These are phyloP conservation scores for Siniperca scherzeri DNA, from an alignment of 2,797 vertebrate genomes.

Conservation along the genomic window DNA sequence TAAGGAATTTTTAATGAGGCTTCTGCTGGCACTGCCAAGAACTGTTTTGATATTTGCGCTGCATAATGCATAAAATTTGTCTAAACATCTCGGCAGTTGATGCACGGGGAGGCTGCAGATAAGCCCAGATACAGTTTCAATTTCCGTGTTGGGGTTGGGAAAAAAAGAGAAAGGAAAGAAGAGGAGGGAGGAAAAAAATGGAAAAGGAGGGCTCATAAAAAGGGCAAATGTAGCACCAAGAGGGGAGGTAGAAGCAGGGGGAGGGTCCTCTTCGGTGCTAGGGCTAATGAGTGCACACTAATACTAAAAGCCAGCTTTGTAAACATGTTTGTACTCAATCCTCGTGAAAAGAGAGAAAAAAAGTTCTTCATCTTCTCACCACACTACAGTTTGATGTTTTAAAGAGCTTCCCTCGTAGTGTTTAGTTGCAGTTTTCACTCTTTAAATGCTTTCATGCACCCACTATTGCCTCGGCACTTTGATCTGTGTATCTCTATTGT, in stretches of 20 bases:
- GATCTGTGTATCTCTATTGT: conserved; percentile 87
- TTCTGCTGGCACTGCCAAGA: conserved; percentile 92
- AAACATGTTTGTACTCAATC: conserved; percentile 65
- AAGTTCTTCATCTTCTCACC: conserved; percentile 76
- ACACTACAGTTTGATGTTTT: conserved; percentile 77
- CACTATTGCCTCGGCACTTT: conserved; percentile 83
- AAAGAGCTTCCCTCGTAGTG: conserved; percentile 80
- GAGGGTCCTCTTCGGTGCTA: conserved; percentile 77
- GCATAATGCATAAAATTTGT: conserved; percentile 95
- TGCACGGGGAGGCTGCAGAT: conserved; percentile 90
- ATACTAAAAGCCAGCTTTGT: conserved; percentile 83
- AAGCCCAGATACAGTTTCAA: conserved; percentile 93
- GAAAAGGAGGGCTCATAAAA: conserved; percentile 88
- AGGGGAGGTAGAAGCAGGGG: conserved; percentile 67
- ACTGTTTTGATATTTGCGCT: conserved; percentile 94
- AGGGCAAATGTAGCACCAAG: conserved; percentile 85
- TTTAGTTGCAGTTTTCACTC: conserved; percentile 84
- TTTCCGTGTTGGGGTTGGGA: conserved; percentile 88
- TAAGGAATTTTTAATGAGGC: conserved; percentile 95
- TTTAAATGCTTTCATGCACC: conserved; percentile 87
- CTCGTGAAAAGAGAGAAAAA: conserved; percentile 64
- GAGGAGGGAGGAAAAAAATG: conserved; percentile 78
- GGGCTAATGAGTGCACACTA: conserved; percentile 84
- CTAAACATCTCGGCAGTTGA: conserved; percentile 93
- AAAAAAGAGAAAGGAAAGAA: conserved; percentile 74